Evolutionary conservation across 2,797 vertebrate species (phyloP).

Genomic region (Propithecus perrieri): DNA sequence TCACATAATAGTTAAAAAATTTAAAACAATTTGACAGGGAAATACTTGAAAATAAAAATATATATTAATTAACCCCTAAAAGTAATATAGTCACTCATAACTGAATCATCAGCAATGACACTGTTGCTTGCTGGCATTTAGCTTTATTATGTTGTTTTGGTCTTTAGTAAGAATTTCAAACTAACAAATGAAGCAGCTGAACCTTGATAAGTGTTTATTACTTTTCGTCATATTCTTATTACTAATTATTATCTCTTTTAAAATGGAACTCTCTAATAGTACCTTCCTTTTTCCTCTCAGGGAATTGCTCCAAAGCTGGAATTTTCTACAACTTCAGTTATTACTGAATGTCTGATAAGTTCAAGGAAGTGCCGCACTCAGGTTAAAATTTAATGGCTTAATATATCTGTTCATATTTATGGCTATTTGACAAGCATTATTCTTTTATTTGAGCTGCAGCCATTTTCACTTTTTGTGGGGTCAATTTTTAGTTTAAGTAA

Average conservation of each 20-base stretch:
- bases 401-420: not conserved
- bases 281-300: slow-evolving; percentile 85
- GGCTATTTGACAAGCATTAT: not conserved
- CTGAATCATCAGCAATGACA: slow-evolving; percentile 86
- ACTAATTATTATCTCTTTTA: slow-evolving; percentile 80
- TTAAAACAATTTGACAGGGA: slow-evolving; percentile 77
- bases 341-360: slow-evolving; percentile 90
- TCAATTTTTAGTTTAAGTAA: slow-evolving; percentile 61
- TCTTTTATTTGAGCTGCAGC: slow-evolving; percentile 25
- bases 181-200: slow-evolving; percentile 82
- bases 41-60: slow-evolving; percentile 80
- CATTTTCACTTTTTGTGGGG: slow-evolving; percentile 65
- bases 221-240: slow-evolving; percentile 85
- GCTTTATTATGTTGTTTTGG: slow-evolving; percentile 83
- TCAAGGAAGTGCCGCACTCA: slow-evolving; percentile 85
- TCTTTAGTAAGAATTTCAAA: slow-evolving; percentile 84
- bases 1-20: slow-evolving; percentile 63
- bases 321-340: slow-evolving; percentile 93
- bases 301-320: slow-evolving; percentile 96
- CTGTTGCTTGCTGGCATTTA: slow-evolving; percentile 86
- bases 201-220: slow-evolving; percentile 83
- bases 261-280: slow-evolving; percentile 86
- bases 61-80: slow-evolving; percentile 82
- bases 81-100: slow-evolving; percentile 84
- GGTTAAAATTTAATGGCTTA: slow-evolving; percentile 80